These are phyloP conservation scores for Botrylloides violaceus DNA, from an alignment of 23 tunicate species.

Conservation along the genomic window DNA sequence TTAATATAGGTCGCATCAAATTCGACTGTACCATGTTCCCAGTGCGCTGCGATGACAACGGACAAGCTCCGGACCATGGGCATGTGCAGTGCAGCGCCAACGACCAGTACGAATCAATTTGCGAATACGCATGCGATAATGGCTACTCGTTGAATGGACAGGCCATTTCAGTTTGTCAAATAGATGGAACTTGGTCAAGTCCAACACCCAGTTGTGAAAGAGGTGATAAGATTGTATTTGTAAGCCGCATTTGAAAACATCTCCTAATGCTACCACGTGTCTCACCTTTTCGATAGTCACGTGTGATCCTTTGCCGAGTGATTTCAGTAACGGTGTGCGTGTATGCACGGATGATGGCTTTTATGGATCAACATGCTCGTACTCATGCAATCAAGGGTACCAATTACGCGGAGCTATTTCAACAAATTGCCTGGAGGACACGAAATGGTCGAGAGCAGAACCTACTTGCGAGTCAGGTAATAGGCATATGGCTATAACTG, in stretches of 20 bases:
- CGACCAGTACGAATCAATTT: conserved; percentile 27
- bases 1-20: no score
- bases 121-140: conserved; percentile 26
- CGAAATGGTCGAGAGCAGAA: conserved; percentile 33
- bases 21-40: no score
- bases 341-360: conserved; percentile 24
- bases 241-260: neutral
- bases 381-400: conserved; percentile 33
- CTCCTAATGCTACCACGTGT: neutral
- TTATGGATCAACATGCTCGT: conserved; percentile 30
- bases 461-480: conserved; percentile 28
- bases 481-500: no score
- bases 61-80: conserved; percentile 19
- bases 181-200: conserved; percentile 21
- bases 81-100: conserved; percentile 19
- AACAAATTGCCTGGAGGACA: conserved; percentile 20
- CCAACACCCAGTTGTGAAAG: conserved; percentile 12
- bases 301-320: conserved; percentile 12
- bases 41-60: conserved; percentile 14
- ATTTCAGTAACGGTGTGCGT: conserved; percentile 22
- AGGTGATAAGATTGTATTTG: neutral
- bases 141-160: conserved; percentile 29
- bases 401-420: conserved; percentile 15
- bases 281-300: neutral
- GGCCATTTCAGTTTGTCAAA: conserved; percentile 7